Evolutionary conservation across 2,797 vertebrate species (phyloP).

Genomic region (Galago senegalensis): DNA sequence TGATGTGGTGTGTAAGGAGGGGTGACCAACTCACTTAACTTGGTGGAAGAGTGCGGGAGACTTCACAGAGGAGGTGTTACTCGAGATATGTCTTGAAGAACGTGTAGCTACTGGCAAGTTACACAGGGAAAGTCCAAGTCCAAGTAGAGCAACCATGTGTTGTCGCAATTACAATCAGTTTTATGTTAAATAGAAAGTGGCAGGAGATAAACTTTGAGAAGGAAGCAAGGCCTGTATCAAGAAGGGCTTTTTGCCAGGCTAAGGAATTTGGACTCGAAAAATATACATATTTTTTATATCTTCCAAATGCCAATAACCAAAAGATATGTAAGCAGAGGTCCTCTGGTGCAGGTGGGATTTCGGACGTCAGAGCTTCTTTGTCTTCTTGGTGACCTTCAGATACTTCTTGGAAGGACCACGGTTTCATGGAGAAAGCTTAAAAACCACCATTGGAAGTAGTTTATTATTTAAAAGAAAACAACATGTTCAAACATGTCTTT

Average conservation of each 20-base stretch:
- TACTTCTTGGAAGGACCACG: neutral
- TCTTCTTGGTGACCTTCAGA: neutral
- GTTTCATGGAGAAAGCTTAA: neutral
- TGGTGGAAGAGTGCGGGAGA: neutral
- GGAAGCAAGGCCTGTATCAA: neutral
- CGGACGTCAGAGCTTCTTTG: neutral
- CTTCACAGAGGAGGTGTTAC: neutral
- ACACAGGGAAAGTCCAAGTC: neutral
- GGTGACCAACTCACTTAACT: neutral
- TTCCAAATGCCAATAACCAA: neutral
- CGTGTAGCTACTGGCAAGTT: neutral
- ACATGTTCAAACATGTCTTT: neutral
- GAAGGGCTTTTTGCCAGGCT: neutral
- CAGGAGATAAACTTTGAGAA: neutral
- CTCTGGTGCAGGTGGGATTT: neutral
- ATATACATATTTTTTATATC: neutral
- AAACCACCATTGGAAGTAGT: neutral
- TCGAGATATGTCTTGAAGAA: neutral
- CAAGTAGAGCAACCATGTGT: neutral
- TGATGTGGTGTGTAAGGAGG: neutral
- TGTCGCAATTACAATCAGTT: neutral
- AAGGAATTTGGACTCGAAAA: constrained; percentile 35
- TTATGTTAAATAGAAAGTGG: neutral
- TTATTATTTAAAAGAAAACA: neutral
- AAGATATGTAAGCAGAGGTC: neutral